phyloP scores from a whole-genome alignment of 2,888 invertebrate genomes.

The Syrphus vitripennis region DNA sequence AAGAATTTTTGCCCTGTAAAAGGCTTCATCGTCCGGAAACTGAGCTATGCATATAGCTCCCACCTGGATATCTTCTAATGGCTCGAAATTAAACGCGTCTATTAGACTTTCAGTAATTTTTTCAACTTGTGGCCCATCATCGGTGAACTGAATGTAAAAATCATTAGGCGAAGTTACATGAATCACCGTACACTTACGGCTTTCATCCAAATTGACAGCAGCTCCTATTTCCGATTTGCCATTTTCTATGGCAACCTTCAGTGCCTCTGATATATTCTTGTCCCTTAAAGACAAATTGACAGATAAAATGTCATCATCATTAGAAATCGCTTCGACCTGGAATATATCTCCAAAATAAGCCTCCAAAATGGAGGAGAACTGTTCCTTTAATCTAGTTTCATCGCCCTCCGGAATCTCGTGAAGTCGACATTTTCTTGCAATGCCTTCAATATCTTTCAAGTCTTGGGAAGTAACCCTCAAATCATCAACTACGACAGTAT shows the following conservation, averaged over 20 bases:
- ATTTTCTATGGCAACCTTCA: slow-evolving; percentile 76
- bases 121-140: slow-evolving; percentile 77
- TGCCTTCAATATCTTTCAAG: slow-evolving; percentile 80
- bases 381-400: slow-evolving; percentile 74
- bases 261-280: slow-evolving; percentile 82
- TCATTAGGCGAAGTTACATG: slow-evolving; percentile 86
- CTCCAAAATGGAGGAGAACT: slow-evolving; percentile 81
- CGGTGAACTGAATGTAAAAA: slow-evolving; percentile 88
- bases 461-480: slow-evolving; percentile 84
- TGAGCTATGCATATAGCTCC: slow-evolving; percentile 88
- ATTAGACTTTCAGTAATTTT: slow-evolving; percentile 77
- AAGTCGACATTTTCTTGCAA: slow-evolving; percentile 76
- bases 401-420: slow-evolving; percentile 74
- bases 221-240: slow-evolving; percentile 72
- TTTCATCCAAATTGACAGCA: slow-evolving; percentile 79
- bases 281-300: slow-evolving; percentile 84
- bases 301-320: slow-evolving; percentile 81
- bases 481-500: slow-evolving; percentile 82
- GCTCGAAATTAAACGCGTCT: slow-evolving; percentile 75
- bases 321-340: slow-evolving; percentile 84
- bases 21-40: slow-evolving; percentile 90
- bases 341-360: slow-evolving; percentile 84
- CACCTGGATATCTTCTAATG: slow-evolving; percentile 75
- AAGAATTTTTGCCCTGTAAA: slow-evolving; percentile 94
- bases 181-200: slow-evolving; percentile 85